These are phyloP conservation scores for Chionoecetes opilio DNA, from an alignment of 1,140 invertebrate species.

Conservation along the genomic window DNA sequence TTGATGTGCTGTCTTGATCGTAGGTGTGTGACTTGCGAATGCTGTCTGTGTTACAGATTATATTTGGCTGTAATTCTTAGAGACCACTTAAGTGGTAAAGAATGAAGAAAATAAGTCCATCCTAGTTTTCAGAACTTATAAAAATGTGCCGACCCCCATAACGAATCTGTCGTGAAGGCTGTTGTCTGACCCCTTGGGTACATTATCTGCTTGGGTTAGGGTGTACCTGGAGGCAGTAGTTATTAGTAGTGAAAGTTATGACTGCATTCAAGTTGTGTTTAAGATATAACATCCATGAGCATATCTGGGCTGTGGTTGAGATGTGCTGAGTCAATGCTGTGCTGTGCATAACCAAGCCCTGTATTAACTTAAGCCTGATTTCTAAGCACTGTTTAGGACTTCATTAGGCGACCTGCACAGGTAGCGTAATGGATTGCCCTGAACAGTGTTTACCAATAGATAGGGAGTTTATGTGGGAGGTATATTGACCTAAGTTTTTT, in stretches of 20 bases:
- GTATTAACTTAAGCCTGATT: slow-evolving; percentile 53
- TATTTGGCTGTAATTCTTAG: slow-evolving; percentile 68
- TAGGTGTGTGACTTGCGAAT: slow-evolving; percentile 75
- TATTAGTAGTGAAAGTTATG: slow-evolving; percentile 13
- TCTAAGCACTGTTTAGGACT: slow-evolving; percentile 19
- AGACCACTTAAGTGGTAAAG: slow-evolving; percentile 7
- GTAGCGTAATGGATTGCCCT: background rate
- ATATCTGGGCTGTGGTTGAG: slow-evolving; percentile 44
- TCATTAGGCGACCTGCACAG: background rate
- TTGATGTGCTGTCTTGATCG: slow-evolving; percentile 76
- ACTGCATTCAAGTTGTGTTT: slow-evolving; percentile 64
- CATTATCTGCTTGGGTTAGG: slow-evolving; percentile 47
- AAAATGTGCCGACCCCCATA: slow-evolving; percentile 29
- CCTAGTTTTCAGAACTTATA: slow-evolving; percentile 38
- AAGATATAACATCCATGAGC: slow-evolving; percentile 54
- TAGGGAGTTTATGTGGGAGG: slow-evolving; percentile 53
- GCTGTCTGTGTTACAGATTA: slow-evolving; percentile 69
- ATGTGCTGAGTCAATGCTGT: slow-evolving; percentile 47
- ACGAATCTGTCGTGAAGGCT: slow-evolving; percentile 6
- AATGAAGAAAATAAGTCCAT: slow-evolving; percentile 53
- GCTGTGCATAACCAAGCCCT: slow-evolving; percentile 47
- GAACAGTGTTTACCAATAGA: slow-evolving; percentile 33
- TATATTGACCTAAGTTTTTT: slow-evolving; percentile 54
- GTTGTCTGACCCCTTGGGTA: slow-evolving; percentile 46
- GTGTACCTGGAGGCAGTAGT: slow-evolving; percentile 36